phyloP scores from a whole-genome alignment of 2,113 vertebrate genomes.

The Phalacrocorax pelagicus region DNA sequence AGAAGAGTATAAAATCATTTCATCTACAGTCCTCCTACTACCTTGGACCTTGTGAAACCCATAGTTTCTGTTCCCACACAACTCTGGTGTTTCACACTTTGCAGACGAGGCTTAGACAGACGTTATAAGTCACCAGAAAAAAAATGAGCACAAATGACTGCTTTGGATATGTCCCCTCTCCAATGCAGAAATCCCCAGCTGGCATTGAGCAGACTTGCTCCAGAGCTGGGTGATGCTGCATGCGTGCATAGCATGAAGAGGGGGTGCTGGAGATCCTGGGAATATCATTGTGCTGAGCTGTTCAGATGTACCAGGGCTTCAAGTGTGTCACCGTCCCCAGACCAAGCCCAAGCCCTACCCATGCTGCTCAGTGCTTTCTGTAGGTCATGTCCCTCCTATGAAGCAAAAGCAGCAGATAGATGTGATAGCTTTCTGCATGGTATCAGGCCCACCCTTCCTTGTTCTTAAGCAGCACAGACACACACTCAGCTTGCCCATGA shows the following conservation, averaged over 20 bases:
- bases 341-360: rapidly evolving
- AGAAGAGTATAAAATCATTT: background rate
- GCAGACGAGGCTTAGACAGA: background rate
- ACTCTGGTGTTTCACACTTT: background rate
- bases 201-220: background rate
- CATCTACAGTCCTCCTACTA: background rate
- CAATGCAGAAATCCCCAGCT: background rate
- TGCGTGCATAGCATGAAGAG: background rate
- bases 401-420: rapidly evolving
- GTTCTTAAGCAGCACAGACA: background rate
- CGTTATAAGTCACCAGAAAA: background rate
- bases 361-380: background rate
- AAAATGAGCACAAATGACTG: background rate
- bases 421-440: rapidly evolving
- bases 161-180: background rate
- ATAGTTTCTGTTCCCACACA: background rate
- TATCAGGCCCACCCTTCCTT: background rate
- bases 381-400: background rate
- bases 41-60: background rate
- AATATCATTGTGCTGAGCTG: background rate
- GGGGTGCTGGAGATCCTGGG: background rate
- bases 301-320: background rate
- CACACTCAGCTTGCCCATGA: rapidly evolving
- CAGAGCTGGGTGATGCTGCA: rapidly evolving
- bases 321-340: background rate